Base-by-base conservation (phyloP, 1,140 invertebrate species). In the Heliconius hewitsoni region DNA sequence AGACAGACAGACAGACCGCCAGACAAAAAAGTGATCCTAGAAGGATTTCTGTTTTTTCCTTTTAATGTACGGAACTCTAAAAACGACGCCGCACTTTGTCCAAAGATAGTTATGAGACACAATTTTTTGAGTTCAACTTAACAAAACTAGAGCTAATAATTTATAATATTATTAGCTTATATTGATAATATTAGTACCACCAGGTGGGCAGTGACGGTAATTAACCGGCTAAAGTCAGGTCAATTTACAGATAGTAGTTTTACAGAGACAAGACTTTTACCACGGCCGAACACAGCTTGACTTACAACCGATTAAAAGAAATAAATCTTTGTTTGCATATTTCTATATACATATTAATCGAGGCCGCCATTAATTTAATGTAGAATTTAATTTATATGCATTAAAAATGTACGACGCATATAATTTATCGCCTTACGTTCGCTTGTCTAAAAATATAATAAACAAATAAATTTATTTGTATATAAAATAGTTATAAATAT, bases 301-400 rank as follows among this genome's bases (percentile, higher is more conserved):
- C 27, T 66, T 13, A 30, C 23, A 27, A 16, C 60, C 60, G 11
- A 66, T 30, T 66, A 16, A 30, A 11, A 66, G 13, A 66, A 66
- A 66, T 66, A n/a, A 27, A 57, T 66, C 23, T 66, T 66, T 30
- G 60, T 66, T 66, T 66, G 27, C 11, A 66, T 30, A 66, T 66
- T 66, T 66, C n/a, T 66, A 27, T 57, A 57, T 57, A 66, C 23
- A 66, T 66, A 66, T 27, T 66, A 66, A 66, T 66, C 8, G 60
- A 66, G 60, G 60, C 13, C 23, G 23, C 23, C 23, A 66, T 66
- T 66, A 13, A 66, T 66, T 66, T 66, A 13, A 8, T 66, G 23
- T 66, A 66, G 4, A 66, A 66, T 27, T 66, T 66, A 66, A 27
- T 66, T 66, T 66, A 66, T 66, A 66, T 66, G 60, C 60, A 66